These are phyloP conservation scores for Drosophila putrida DNA, from an alignment of 2,888 invertebrate species.

Conservation along the genomic window DNA sequence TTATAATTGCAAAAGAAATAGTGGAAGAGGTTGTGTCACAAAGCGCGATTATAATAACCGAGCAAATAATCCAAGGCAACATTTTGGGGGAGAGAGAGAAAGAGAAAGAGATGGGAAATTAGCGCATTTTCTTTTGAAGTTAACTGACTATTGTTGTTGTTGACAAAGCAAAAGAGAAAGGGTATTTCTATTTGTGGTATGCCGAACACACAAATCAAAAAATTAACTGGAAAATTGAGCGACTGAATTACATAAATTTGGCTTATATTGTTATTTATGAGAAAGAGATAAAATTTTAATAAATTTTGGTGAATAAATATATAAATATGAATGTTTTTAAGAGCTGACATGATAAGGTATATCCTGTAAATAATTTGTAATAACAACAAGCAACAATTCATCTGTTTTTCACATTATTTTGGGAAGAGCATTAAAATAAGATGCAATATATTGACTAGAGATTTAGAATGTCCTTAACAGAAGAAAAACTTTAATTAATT, in stretches of 20 bases:
- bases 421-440: no score
- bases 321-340: no score
- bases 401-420: no score
- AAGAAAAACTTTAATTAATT: no score
- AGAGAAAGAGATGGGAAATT: background rate
- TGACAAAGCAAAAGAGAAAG: background rate
- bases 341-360: background rate
- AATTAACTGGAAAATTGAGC: background rate
- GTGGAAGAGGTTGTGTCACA: constrained; percentile 49
- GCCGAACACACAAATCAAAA: background rate
- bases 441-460: no score
- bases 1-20: constrained; percentile 59
- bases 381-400: no score
- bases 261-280: background rate
- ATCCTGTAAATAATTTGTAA: background rate
- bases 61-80: constrained; percentile 18
- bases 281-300: no score
- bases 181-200: background rate
- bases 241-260: background rate
- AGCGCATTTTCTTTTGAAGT: constrained; percentile 47
- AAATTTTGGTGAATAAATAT: no score
- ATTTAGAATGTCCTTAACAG: no score
- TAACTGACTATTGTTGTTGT: constrained; percentile 28
- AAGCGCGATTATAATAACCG: constrained; percentile 74
- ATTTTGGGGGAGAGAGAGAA: background rate